Evolutionary conservation across 2,797 vertebrate species (phyloP), one percentile per base, ranked within the genome.

Genomic region (Microctenopoma lineatum): DNA sequence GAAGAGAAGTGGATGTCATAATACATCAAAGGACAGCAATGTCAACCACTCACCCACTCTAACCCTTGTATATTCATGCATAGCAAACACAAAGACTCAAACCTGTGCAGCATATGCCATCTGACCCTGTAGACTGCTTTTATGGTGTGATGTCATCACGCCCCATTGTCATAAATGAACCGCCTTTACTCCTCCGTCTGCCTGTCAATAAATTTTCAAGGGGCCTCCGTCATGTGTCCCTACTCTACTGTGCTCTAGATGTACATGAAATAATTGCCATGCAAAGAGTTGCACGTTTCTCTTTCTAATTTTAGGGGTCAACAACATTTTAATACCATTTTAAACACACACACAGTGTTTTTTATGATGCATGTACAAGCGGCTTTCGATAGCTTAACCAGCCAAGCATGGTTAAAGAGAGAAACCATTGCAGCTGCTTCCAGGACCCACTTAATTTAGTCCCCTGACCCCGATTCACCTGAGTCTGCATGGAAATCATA

Each of bases 391-490:
- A 96, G 96, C 95, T 96, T 96, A 97, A 96, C 95, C 97, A 96
- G 90, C 95, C 96, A 98, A 97, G 96, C 97, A 96, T 98, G 96
- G 96, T 97, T 98, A 98, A 98, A 98, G 95, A 96, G 94, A 94
- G 90, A 89, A 94, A 92, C 92, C 94, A 93, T 80, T 94, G 95
- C 97, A 98, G 97, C 96, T 98, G 98, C 96, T 96, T 95, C 96
- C 96, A 94, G 91, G 92, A 93, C 94, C 94, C 94, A 93, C 95
- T 96, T 98, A 97, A 99, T 98, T 96, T 96, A 96, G 94, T 96
- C 95, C 92, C 90, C 94, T 99, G 98, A 99, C 97, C 97, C 94
- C 91, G 80, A 90, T 94, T 98, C 97, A 98, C 97, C 97, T 97
- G 96, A 96, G 94, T 92, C 96, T 94, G 95, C 96, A 96, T 96